Evolutionary conservation across 2,113 vertebrate species (phyloP), one percentile per base, ranked within the genome.

Genomic region (Brachyistius frenatus): DNA sequence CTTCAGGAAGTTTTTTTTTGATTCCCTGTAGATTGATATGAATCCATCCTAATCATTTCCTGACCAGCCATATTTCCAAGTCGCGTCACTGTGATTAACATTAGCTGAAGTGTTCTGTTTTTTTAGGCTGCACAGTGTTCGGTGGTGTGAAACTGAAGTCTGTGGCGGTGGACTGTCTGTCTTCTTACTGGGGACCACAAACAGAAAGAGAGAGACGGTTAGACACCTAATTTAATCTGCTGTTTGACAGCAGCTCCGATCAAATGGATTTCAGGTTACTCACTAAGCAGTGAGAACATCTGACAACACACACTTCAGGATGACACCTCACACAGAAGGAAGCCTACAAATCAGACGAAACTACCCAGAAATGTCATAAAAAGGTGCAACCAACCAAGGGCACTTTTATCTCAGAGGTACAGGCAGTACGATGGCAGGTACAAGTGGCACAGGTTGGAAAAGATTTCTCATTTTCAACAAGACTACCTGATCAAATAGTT

Each of bases 131-230:
- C 15, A 13, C 41, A 10, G 50, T 70, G 78, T 69, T 83, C 61
- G 57, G 23, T 70, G 84, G 55, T 55, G 81, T 69, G 86, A 84
- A 81, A 76, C 85, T 75, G 68, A 87, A 69, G 77, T 58, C 57
- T 68, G 49, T 76, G 65, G 80, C 81, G 65, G 73, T 58, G 65
- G 76, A 58, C 58, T 55, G 61, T 81, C 61, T 73, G 60, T 80
- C 64, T 78, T 44, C 80, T 56, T 37, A 32, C 54, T 30, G 61
- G 63, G 31, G 86, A 60, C 44, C 56, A 44, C 37, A 53, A 31
- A 37, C 49, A 39, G 44, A 46, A 31, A 37, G 44, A 39, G 44
- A 46, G 23, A 49, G 8, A 58, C 53, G 76, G 14, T 46, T 23
- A 57, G 39, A 67, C 10, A 1, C 11, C 68, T 36, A 39, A 31